phyloP scores from a whole-genome alignment of 2,113 vertebrate species.

The Coracopsis vasa region DNA sequence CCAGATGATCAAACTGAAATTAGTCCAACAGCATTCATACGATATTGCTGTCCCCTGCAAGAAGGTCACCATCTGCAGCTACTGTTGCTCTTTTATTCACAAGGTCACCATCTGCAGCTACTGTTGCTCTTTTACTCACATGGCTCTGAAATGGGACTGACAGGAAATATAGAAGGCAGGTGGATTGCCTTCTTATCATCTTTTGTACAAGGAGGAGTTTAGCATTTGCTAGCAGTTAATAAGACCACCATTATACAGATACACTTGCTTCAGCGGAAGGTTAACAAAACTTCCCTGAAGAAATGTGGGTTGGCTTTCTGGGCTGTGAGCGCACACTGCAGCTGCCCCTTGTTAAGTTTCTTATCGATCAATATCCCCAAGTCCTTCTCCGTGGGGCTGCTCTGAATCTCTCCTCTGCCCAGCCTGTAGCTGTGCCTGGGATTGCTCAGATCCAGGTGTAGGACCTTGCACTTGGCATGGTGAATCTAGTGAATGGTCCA shows the following conservation, averaged over 20 bases:
- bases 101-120: not conserved
- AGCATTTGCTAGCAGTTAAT: not conserved
- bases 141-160: not conserved
- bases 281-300: not conserved
- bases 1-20: not conserved
- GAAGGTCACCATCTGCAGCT: not conserved
- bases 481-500: not conserved
- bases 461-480: too few species aligned
- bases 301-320: not conserved
- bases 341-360: too few species aligned
- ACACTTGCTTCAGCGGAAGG: not conserved
- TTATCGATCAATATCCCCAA: too few species aligned
- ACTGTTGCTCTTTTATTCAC: not conserved
- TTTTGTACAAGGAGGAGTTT: not conserved
- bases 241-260: not conserved
- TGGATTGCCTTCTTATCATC: not conserved
- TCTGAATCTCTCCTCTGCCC: too few species aligned
- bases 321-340: too few species aligned
- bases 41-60: not conserved
- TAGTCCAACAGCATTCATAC: not conserved
- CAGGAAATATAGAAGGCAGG: not conserved
- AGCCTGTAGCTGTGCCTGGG: too few species aligned
- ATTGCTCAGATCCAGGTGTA: too few species aligned
- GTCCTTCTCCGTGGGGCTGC: too few species aligned
- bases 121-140: not conserved